Evolutionary conservation across 1,140 invertebrate genomes (phyloP).

Genomic region (Anastatus disparis): DNA sequence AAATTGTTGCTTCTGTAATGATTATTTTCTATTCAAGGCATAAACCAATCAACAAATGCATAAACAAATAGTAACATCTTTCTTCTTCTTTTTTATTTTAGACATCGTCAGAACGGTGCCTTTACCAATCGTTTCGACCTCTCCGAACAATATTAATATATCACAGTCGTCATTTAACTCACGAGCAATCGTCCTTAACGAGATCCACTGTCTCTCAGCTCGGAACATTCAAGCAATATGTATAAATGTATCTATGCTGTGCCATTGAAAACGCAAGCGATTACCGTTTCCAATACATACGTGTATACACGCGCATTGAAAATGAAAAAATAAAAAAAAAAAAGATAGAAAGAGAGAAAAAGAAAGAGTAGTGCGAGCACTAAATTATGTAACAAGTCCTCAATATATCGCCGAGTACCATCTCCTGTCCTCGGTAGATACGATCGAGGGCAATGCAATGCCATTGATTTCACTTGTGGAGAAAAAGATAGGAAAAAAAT

Average conservation of each 20-base stretch:
- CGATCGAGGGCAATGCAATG: conserved; percentile 52
- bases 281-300: too few relatives aligned
- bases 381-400: conserved; percentile 43
- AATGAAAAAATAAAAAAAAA: too few relatives aligned
- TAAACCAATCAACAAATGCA: too few relatives aligned
- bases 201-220: conserved; percentile 11
- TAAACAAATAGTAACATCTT: conserved; percentile 9
- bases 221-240: conserved; percentile 2
- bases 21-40: too few relatives aligned
- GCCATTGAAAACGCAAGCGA: conserved; percentile 26
- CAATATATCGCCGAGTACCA: conserved; percentile 43
- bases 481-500: not conserved
- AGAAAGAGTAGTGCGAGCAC: not conserved
- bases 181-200: conserved; percentile 18
- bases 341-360: too few relatives aligned
- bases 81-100: not conserved
- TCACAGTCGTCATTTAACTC: too few relatives aligned
- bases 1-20: too few relatives aligned
- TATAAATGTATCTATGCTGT: conserved; percentile 43
- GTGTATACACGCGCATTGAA: not conserved
- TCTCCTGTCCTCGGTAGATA: conserved; percentile 45
- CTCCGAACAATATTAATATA: conserved; percentile 39
- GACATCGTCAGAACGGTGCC: too few relatives aligned
- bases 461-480: conserved; percentile 33
- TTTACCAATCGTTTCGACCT: too few relatives aligned